phyloP scores from a whole-genome alignment of 2,797 vertebrate species.

The Chelmon rostratus region DNA sequence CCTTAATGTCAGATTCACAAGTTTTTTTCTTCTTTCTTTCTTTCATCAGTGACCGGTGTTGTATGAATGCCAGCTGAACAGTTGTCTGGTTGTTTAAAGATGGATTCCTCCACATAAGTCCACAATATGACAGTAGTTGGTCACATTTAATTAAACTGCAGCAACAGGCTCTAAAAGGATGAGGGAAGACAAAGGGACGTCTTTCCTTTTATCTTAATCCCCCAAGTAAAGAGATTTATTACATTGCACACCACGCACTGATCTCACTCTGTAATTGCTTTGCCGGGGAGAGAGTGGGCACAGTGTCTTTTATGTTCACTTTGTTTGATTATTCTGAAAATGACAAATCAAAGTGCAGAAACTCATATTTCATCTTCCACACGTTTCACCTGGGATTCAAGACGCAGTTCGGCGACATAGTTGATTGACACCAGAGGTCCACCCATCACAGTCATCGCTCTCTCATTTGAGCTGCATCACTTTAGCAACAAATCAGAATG shows the following conservation, averaged over 20 bases:
- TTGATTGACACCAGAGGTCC: neutral
- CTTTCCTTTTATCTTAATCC: slow-evolving; percentile 24
- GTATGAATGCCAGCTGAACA: slow-evolving; percentile 7
- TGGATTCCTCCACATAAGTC: slow-evolving; percentile 15
- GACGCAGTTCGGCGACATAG: neutral
- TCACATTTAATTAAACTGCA: slow-evolving; percentile 37
- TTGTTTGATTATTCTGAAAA: slow-evolving; percentile 26
- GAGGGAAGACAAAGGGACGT: slow-evolving; percentile 6
- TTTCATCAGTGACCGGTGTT: neutral
- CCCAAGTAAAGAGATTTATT: slow-evolving; percentile 2
- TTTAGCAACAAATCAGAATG: slow-evolving; percentile 17
- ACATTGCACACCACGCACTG: neutral
- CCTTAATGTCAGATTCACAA: slow-evolving; percentile 8
- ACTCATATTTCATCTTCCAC: slow-evolving; percentile 5
- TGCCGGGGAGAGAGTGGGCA: neutral
- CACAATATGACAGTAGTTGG: slow-evolving; percentile 11
- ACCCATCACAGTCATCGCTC: neutral
- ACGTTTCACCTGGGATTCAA: neutral
- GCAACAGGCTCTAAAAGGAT: slow-evolving; percentile 1
- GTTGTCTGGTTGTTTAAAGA: slow-evolving; percentile 25
- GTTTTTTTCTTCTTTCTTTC: neutral
- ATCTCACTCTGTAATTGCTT: slow-evolving; percentile 26
- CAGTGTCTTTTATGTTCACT: slow-evolving; percentile 2
- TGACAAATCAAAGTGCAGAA: neutral
- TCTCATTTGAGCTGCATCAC: slow-evolving; percentile 6